A percentile compares a stretch with the other conserved stretches of the same genome.
phyloP scores from a whole-genome alignment of 1,140 invertebrate genomes.

The Heliothis subflexa region DNA sequence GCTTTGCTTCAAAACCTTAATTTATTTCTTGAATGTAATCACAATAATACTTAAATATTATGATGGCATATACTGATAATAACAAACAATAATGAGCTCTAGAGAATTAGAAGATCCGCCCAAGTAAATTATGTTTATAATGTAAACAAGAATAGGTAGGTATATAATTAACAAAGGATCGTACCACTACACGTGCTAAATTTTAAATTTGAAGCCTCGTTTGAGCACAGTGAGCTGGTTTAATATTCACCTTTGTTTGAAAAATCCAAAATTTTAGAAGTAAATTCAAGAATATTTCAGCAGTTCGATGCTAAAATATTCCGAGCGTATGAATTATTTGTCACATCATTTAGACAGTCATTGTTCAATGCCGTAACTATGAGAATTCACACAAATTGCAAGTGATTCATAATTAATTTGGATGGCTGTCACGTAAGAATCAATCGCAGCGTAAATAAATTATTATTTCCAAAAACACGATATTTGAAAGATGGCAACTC shows the following conservation, averaged over 20 bases:
- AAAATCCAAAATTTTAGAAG: constrained; percentile 6
- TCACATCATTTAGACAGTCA: constrained; percentile 12
- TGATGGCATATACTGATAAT: no score
- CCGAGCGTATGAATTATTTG: neutral
- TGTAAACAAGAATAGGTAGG: neutral
- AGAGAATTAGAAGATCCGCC: no score
- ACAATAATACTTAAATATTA: no score
- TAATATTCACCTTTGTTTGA: constrained; percentile 13
- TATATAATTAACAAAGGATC: neutral
- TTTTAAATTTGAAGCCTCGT: neutral
- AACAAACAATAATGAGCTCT: no score
- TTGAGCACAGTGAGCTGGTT: neutral
- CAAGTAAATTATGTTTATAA: neutral
- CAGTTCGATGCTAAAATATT: neutral
- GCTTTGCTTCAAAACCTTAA: neutral
- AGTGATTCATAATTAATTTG: constrained; percentile 42
- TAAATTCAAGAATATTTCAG: constrained; percentile 12
- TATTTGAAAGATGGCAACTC: neutral
- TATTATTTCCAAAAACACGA: neutral
- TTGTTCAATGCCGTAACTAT: constrained; percentile 6
- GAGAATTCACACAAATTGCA: constrained; percentile 11
- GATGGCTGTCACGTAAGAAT: constrained; percentile 13
- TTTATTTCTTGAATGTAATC: no score
- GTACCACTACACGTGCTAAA: neutral
- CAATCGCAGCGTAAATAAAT: neutral